Base-by-base conservation (phyloP, 2,797 vertebrate species). In the Oreortyx pictus region DNA sequence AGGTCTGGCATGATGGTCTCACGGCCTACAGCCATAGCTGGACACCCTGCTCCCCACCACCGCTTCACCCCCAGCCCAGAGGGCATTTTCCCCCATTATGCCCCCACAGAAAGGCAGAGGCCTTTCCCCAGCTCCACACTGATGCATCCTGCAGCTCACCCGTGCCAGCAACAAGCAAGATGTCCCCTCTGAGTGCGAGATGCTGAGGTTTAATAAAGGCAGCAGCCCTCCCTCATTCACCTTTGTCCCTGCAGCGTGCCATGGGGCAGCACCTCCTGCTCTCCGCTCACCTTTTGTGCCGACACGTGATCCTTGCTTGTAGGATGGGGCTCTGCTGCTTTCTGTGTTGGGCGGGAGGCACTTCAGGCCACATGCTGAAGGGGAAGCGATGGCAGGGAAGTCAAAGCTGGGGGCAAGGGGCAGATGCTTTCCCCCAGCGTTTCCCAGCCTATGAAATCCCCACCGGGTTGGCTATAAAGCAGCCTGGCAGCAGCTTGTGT, bases 261-360 rank as follows among this genome's bases (percentile, higher is more conserved):
- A 0, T 1, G 4, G 44, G 64, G 43, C n/a, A 14, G 27, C 20
- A 29, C 6, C 41, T 35, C 41, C 29, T 22, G 19, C 12, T 31
- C 20, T 13, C 25, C 24, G 2, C 39, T 43, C 27, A 14, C 27
- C 11, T 41, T 64, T 31, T 6, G 6, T 5, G 23, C 59, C 16
- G 3, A 15, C 35, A 27, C 2, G 23, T 43, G 61, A 64, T 14
- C 31, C n/a, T 4, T 7, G 66, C 16, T 35, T 54, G 22, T 15
- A 7, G 33, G 61, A 70, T 43, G 9, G 0, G 15, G 6, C n/a
- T 1, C 0, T 0, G 0, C 29, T 3, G 3, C 31, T n/a, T 91
- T 57, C 54, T 0, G 4, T 57, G 35, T 68, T 60, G 0, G 11
- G 14, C 0, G 35, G 72, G 65, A 47, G 37, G 47, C 0, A 10